Conservation (phyloP, 1,140 invertebrate genomes). For the Drosophila nasuta region DNA sequence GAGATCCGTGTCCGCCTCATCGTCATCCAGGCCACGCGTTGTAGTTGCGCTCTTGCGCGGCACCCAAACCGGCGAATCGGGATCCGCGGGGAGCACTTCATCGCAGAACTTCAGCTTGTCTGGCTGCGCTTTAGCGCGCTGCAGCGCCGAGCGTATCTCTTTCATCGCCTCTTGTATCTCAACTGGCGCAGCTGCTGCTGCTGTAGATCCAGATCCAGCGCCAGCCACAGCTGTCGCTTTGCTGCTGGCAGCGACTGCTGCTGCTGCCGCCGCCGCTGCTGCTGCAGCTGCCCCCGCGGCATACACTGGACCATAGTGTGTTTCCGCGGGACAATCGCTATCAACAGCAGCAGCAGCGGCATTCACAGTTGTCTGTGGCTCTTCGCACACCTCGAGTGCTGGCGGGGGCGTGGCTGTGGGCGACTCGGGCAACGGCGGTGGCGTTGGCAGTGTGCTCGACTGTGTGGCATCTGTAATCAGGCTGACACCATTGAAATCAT, state of each 20-base stretch:
- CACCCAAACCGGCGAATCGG: slow-evolving; percentile 82
- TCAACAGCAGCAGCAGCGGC: slow-evolving; percentile 16
- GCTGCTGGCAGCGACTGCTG: slow-evolving; percentile 49
- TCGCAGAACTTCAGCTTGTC: slow-evolving; percentile 81
- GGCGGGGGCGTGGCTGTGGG: slow-evolving; percentile 50
- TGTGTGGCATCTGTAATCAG: not conserved
- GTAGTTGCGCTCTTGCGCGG: slow-evolving; percentile 63
- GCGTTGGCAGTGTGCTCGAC: slow-evolving; percentile 14
- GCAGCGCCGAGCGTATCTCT: slow-evolving; percentile 92
- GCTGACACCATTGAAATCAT: slow-evolving; percentile 60
- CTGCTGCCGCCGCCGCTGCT: slow-evolving; percentile 1
- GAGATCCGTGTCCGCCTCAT: slow-evolving; percentile 94
- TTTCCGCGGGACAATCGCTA: slow-evolving; percentile 30
- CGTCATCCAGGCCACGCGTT: slow-evolving; percentile 79
- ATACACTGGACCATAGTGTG: slow-evolving; percentile 64
- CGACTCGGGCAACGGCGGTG: slow-evolving; percentile 51
- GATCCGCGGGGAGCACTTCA: slow-evolving; percentile 72
- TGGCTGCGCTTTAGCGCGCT: slow-evolving; percentile 87
- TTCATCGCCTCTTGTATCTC: slow-evolving; percentile 91
- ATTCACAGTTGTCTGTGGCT: slow-evolving; percentile 13
- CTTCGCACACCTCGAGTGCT: slow-evolving; percentile 19
- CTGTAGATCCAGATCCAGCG: not conserved
- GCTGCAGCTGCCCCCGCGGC: slow-evolving; percentile 40
- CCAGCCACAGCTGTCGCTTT: too few relatives aligned
- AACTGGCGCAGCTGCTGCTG: slow-evolving; percentile 51